Percentiles rank a stretch among this genome's conserved stretches.
phyloP scores from a whole-genome alignment of 2,797 vertebrate species.

The Molossus alvarezi region DNA sequence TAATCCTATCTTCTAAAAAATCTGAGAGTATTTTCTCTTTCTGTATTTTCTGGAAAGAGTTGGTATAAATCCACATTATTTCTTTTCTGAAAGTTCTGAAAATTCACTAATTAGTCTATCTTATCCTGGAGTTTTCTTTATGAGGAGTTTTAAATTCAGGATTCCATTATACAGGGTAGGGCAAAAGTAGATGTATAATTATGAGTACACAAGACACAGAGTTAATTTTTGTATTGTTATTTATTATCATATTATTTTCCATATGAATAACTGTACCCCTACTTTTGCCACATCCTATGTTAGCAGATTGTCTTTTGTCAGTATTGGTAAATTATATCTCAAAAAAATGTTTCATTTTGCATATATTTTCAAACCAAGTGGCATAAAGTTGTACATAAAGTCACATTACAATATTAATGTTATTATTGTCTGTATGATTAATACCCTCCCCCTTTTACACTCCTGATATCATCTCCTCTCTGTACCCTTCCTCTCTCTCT shows the following conservation, averaged over 20 bases:
- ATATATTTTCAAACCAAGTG: not conserved
- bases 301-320: not conserved
- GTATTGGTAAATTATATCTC: not conserved
- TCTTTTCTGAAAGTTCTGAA: not conserved
- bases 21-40: not conserved
- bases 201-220: not conserved
- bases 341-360: not conserved
- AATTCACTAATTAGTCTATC: not conserved
- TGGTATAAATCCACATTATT: not conserved
- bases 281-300: too few species aligned
- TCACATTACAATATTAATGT: not conserved
- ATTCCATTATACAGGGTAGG: not conserved
- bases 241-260: not conserved
- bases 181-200: not conserved
- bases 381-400: not conserved
- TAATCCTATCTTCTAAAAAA: not conserved
- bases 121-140: not conserved
- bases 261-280: not conserved
- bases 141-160: not conserved
- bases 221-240: not conserved
- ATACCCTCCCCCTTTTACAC: not conserved
- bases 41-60: not conserved
- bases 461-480: not conserved
- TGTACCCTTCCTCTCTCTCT: too few species aligned
- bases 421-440: not conserved